A percentile compares a stretch with the other conserved stretches of the same genome.
Evolutionary conservation across 2,113 vertebrate species (phyloP).

Genomic region (Cochlearius cochlearius): DNA sequence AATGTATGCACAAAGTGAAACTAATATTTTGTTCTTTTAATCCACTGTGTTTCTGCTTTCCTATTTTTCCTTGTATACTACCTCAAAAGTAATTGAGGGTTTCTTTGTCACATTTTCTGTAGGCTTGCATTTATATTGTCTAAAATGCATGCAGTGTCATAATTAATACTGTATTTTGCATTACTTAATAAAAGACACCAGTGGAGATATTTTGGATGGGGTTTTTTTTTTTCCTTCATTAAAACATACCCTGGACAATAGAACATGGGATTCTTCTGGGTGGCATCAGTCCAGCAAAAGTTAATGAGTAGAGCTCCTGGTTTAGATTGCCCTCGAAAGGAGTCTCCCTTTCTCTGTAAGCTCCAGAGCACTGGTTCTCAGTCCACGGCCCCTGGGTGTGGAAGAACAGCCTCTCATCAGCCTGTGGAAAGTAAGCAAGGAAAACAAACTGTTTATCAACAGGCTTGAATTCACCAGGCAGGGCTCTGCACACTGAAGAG

Average conservation of each 20-base stretch:
- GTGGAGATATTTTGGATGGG: conserved; percentile 47
- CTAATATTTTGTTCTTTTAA: conserved; percentile 70
- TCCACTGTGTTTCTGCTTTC: conserved; percentile 66
- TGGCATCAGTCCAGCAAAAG: background rate
- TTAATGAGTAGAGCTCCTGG: background rate
- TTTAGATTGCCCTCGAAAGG: background rate
- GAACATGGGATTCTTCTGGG: background rate
- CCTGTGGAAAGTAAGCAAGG: background rate
- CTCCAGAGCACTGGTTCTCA: background rate
- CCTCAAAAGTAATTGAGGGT: conserved; percentile 78
- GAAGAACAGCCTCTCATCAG: background rate
- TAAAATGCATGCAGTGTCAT: conserved; percentile 77
- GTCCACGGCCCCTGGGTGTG: background rate
- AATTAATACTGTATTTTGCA: conserved; percentile 75
- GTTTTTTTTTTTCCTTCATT: background rate
- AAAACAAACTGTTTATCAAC: background rate
- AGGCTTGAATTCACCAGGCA: background rate
- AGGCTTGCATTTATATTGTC: conserved; percentile 71
- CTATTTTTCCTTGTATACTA: conserved; percentile 72
- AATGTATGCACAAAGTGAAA: conserved; percentile 60
- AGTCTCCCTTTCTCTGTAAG: background rate
- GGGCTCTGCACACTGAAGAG: background rate
- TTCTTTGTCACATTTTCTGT: conserved; percentile 71
- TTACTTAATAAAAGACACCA: conserved; percentile 77
- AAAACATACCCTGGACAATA: background rate